Conservation (phyloP, 2,113 vertebrate species). For the Buteo buteo region DNA sequence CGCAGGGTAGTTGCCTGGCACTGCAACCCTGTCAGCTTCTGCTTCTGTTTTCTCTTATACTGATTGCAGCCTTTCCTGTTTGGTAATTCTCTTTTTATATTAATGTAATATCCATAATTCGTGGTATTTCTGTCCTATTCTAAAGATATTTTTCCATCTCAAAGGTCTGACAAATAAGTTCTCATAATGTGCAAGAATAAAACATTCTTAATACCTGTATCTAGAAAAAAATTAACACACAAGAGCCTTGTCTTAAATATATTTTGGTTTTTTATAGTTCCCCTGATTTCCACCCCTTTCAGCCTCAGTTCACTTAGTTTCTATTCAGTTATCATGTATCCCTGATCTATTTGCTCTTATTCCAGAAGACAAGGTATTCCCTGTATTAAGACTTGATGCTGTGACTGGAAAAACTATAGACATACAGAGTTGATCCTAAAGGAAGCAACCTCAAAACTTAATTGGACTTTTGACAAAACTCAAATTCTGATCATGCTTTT, state of each 20-base stretch:
- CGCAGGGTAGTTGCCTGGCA: neutral
- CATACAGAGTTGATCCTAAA: neutral
- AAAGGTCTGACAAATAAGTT: neutral
- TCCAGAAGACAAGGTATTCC: neutral
- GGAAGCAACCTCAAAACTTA: neutral
- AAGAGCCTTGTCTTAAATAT: neutral
- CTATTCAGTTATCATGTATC: neutral
- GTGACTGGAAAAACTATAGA: neutral
- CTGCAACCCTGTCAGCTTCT: neutral
- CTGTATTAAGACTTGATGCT: neutral
- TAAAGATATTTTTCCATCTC: neutral
- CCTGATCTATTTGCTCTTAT: neutral
- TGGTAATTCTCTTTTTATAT: neutral
- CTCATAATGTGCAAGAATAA: neutral
- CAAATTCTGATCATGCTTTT: neutral
- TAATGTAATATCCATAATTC: neutral
- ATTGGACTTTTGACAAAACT: neutral
- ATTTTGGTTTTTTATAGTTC: neutral
- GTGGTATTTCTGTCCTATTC: neutral
- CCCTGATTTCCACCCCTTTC: neutral
- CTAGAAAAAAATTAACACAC: neutral
- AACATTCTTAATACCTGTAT: neutral
- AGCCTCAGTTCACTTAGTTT: neutral
- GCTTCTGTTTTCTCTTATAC: neutral
- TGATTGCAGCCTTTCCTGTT: neutral